Conservation (phyloP, 2,888 invertebrate species). For the Meiosimyza platycephala region DNA sequence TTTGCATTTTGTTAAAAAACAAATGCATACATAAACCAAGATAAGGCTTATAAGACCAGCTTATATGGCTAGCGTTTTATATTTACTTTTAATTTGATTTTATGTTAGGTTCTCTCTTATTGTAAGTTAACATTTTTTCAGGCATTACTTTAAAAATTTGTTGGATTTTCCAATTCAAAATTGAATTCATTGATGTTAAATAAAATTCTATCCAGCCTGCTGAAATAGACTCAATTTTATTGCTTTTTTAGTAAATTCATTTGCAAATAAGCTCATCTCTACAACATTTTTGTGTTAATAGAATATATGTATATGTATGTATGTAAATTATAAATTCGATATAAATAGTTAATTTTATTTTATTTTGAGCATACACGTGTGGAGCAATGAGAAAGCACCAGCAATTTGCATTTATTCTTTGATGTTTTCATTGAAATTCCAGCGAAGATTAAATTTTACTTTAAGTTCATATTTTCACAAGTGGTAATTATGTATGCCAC, state of each 20-base stretch:
- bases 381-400: conserved; percentile 32
- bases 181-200: conserved; percentile 24
- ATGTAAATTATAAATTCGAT: too few species aligned
- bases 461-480: not conserved
- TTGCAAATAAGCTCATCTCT: not conserved
- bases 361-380: too few species aligned
- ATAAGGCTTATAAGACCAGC: conserved; percentile 65
- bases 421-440: not conserved
- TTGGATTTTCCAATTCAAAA: too few species aligned
- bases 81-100: conserved; percentile 18
- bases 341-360: too few species aligned
- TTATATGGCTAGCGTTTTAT: conserved; percentile 62
- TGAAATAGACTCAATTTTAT: conserved; percentile 51
- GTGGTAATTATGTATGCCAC: too few species aligned
- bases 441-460: not conserved
- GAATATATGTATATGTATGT: too few species aligned
- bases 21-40: conserved; percentile 19
- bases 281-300: too few species aligned
- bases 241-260: not conserved
- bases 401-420: conserved; percentile 2
- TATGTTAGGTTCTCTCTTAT: too few species aligned
- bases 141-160: too few species aligned
- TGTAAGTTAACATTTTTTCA: too few species aligned
- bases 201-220: conserved; percentile 59
- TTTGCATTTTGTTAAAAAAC: too few species aligned